A percentile compares a stretch with the other conserved stretches of the same genome.
Evolutionary conservation across 1,140 invertebrate genomes (phyloP).

Genomic region (Phymorhynchus buccinoides): DNA sequence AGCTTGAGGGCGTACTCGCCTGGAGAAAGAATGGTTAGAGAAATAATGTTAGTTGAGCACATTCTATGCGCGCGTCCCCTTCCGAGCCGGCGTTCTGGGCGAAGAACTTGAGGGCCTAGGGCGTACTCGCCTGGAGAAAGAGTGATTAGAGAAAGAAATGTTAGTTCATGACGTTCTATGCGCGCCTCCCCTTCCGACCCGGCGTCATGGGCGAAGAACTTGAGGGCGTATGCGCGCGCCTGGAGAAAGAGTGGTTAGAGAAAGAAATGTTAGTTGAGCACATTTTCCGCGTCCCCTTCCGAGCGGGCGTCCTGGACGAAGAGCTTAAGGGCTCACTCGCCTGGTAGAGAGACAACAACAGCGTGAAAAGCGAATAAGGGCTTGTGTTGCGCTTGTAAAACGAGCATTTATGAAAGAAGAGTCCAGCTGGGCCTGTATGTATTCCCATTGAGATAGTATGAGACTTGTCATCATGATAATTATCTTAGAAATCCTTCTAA

Average conservation of each 20-base stretch:
- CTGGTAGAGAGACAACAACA: too few species aligned
- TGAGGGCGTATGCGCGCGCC: constrained; percentile 64
- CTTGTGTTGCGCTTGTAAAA: too few species aligned
- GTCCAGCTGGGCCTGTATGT: too few species aligned
- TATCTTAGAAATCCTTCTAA: too few species aligned
- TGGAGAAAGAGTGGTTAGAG: too few species aligned
- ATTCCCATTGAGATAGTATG: too few species aligned
- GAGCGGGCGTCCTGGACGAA: constrained; percentile 62
- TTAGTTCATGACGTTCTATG: constrained; percentile 70
- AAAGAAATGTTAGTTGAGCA: background rate
- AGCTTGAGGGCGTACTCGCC: constrained; percentile 68
- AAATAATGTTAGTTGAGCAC: background rate
- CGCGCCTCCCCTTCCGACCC: constrained; percentile 61
- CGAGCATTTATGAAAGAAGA: too few species aligned
- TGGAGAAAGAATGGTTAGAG: too few species aligned
- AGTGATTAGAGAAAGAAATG: too few species aligned
- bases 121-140: constrained; percentile 63
- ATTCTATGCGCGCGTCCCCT: constrained; percentile 63
- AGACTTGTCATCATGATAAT: too few species aligned
- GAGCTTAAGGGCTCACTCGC: constrained; percentile 67
- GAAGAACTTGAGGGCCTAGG: constrained; percentile 66
- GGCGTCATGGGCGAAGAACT: constrained; percentile 66
- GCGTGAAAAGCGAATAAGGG: too few species aligned
- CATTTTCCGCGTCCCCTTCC: constrained; percentile 61
- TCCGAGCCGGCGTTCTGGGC: constrained; percentile 60